These are phyloP conservation scores for Aradophagus sp. DNA, from an alignment of 1,140 invertebrate genomes.

Conservation along the genomic window DNA sequence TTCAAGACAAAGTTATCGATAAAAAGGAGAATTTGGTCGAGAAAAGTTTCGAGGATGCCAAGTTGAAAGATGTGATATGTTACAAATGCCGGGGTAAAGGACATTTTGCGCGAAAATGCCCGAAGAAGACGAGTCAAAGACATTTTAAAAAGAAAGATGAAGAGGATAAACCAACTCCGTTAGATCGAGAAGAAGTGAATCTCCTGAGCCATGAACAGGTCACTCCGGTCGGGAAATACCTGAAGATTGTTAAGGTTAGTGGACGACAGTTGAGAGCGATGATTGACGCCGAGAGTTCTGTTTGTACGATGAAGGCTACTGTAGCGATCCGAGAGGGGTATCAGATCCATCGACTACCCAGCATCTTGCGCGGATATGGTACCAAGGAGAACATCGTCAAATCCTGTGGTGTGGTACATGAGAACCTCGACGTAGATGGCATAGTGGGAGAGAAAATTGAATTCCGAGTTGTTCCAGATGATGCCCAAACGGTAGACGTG, in stretches of 20 bases:
- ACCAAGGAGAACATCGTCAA: neutral
- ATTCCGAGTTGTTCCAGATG: no score
- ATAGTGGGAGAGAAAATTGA: no score
- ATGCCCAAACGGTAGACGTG: no score
- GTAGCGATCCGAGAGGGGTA: neutral
- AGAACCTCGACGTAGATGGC: neutral
- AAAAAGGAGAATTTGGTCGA: no score
- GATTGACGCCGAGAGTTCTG: conserved; percentile 3
- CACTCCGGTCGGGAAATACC: neutral
- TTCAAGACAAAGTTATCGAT: no score
- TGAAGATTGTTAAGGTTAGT: neutral
- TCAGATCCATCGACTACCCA: no score
- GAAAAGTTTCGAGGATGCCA: no score
- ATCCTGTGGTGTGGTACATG: neutral
- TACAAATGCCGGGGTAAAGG: conserved; percentile 7
- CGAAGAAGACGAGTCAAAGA: neutral
- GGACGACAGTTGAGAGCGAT: neutral
- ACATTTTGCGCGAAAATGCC: conserved; percentile 3
- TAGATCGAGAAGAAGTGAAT: no score
- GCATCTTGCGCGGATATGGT: neutral
- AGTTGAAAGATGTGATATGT: no score
- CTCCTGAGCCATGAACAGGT: neutral
- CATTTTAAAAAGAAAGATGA: conserved; percentile 3
- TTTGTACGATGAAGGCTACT: conserved; percentile 5
- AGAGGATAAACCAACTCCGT: neutral